Conservation (phyloP, 2,113 vertebrate species). For the Nothocercus nigrocapillus region DNA sequence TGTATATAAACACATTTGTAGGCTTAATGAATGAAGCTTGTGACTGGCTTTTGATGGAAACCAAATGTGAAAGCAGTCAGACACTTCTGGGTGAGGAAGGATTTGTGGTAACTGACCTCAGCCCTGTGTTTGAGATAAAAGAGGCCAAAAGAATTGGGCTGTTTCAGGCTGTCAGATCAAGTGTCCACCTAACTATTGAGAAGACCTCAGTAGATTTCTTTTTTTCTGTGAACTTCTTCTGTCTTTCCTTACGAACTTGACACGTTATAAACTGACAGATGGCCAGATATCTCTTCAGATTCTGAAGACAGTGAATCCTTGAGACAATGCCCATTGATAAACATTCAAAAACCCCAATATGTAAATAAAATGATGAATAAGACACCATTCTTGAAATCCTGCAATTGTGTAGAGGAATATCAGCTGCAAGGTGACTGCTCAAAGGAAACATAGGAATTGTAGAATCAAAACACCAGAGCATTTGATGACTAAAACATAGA, state of each 20-base stretch:
- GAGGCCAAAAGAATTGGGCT: background rate
- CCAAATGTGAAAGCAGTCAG: background rate
- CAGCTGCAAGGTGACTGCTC: background rate
- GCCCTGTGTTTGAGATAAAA: background rate
- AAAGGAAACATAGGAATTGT: background rate
- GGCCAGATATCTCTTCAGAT: constrained; percentile 17
- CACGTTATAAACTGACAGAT: background rate
- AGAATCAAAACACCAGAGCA: background rate
- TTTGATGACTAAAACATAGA: background rate
- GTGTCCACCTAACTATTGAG: background rate
- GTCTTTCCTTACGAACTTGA: constrained; percentile 10
- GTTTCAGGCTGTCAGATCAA: background rate
- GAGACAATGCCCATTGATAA: background rate
- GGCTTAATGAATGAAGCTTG: background rate
- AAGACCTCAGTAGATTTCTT: background rate
- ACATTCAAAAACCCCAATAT: background rate
- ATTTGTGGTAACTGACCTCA: background rate
- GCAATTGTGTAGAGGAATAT: background rate
- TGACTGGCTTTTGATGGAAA: background rate
- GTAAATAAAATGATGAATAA: background rate
- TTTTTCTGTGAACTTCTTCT: background rate
- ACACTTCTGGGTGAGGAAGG: background rate
- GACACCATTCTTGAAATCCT: constrained; percentile 1
- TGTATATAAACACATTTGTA: background rate
- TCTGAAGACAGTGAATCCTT: constrained; percentile 20